A percentile compares a stretch with the other conserved stretches of the same genome.
Conservation (phyloP, 2,797 vertebrate species). For the Salmo trutta region DNA sequence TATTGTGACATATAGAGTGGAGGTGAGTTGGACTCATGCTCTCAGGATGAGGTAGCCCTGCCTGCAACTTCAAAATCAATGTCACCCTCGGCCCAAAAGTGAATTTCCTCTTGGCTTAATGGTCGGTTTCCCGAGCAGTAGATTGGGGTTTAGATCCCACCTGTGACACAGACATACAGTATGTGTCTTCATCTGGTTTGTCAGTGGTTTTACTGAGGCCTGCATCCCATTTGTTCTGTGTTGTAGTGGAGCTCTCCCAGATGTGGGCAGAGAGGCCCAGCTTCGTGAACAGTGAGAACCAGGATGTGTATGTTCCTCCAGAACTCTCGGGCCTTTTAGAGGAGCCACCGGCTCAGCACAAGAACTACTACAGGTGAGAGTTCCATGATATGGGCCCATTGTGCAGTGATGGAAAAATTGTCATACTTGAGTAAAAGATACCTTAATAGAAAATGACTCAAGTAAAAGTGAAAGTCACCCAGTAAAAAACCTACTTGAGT, state of each 20-base stretch:
- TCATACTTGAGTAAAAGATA: no score
- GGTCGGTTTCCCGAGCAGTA: not conserved
- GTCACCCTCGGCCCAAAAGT: not conserved
- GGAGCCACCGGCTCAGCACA: slow-evolving; percentile 55
- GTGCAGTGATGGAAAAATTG: not conserved
- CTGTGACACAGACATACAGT: not conserved
- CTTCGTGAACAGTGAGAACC: slow-evolving; percentile 81
- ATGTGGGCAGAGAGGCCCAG: slow-evolving; percentile 71
- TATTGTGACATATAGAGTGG: no score
- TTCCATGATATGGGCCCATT: not conserved
- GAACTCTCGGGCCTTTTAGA: slow-evolving; percentile 73
- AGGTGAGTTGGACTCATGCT: no score
- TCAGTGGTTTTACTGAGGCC: not conserved
- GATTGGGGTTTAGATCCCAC: not conserved
- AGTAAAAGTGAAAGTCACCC: no score
- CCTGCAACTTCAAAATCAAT: not conserved
- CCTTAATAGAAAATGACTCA: no score
- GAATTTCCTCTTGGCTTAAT: not conserved
- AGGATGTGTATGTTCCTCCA: slow-evolving; percentile 76
- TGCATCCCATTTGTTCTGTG: slow-evolving; percentile 29
- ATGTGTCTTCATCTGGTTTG: not conserved
- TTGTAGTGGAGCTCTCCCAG: slow-evolving; percentile 82
- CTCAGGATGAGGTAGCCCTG: not conserved
- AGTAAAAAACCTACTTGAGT: no score
- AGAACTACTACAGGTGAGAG: slow-evolving; percentile 56